Percentiles rank a stretch among this genome's conserved stretches.
Conservation (phyloP, 1,140 invertebrate species). For the Spodoptera frugiperda region DNA sequence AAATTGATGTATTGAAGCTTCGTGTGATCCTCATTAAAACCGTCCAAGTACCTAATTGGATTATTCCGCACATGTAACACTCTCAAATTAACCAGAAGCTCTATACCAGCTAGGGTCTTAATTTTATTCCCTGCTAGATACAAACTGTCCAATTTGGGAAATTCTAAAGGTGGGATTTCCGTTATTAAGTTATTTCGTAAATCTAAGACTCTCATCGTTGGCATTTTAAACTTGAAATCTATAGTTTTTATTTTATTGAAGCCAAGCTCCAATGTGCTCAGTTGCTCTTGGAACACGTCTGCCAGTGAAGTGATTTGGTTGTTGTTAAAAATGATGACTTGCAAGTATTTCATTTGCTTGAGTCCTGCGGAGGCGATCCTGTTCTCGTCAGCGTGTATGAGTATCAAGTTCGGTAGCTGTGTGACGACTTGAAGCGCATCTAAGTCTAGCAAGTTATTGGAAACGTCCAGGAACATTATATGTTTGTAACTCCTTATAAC, state of each 20-base stretch:
- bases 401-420: slow-evolving; percentile 82
- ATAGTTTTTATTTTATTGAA: slow-evolving; percentile 80
- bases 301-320: slow-evolving; percentile 82
- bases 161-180: slow-evolving; percentile 77
- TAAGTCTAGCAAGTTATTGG: slow-evolving; percentile 83
- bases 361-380: slow-evolving; percentile 78
- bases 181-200: slow-evolving; percentile 83
- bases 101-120: slow-evolving; percentile 74
- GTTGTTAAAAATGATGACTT: slow-evolving; percentile 85
- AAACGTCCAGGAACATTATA: slow-evolving; percentile 86
- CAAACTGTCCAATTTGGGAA: slow-evolving; percentile 81
- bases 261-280: slow-evolving; percentile 84
- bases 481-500: slow-evolving; percentile 83
- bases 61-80: slow-evolving; percentile 85
- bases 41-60: slow-evolving; percentile 82
- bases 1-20: slow-evolving; percentile 86
- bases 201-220: slow-evolving; percentile 80
- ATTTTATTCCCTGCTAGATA: slow-evolving; percentile 84
- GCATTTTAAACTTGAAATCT: slow-evolving; percentile 70
- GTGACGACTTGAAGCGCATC: slow-evolving; percentile 80
- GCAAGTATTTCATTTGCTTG: slow-evolving; percentile 84
- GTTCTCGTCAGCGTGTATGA: slow-evolving; percentile 86
- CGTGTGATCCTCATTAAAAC: slow-evolving; percentile 73
- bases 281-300: slow-evolving; percentile 84
- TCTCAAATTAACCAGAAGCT: slow-evolving; percentile 80